These are phyloP conservation scores for Leptopilina boulardi DNA, from an alignment of 1,140 invertebrate species.

Conservation along the genomic window DNA sequence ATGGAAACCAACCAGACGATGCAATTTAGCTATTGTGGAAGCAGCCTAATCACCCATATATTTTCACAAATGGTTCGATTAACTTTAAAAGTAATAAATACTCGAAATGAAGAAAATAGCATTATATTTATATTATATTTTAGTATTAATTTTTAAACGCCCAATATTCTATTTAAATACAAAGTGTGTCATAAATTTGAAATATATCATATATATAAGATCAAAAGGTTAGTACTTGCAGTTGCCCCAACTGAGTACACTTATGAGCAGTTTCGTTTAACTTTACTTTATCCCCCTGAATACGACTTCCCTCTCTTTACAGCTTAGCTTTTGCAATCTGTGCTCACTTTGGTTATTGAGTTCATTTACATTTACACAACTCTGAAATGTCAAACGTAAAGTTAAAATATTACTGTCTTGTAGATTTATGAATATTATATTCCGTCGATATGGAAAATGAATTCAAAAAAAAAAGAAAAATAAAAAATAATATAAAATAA, in stretches of 20 bases:
- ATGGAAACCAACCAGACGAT: too few species aligned
- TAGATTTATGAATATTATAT: not conserved
- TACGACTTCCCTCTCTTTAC: not conserved
- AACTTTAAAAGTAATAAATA: not conserved
- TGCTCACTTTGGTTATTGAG: constrained; percentile 16
- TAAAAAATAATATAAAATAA: not conserved
- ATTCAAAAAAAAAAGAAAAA: not conserved
- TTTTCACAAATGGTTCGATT: too few species aligned
- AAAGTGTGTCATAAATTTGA: not conserved
- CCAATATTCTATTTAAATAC: not conserved
- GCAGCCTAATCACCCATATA: too few species aligned
- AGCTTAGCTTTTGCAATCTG: not conserved
- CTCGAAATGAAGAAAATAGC: too few species aligned
- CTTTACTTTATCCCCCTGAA: constrained; percentile 14
- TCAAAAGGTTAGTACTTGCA: not conserved
- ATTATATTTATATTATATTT: too few species aligned
- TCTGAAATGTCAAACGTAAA: not conserved
- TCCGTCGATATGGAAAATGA: not conserved
- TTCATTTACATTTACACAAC: not conserved
- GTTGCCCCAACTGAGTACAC: not conserved
- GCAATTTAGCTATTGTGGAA: too few species aligned
- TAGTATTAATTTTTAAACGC: not conserved
- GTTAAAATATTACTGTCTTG: not conserved
- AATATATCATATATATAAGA: not conserved
- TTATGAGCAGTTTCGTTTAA: constrained; percentile 5